Base-by-base conservation (phyloP, 2,888 invertebrate genomes). In the Acronicta aceris region DNA sequence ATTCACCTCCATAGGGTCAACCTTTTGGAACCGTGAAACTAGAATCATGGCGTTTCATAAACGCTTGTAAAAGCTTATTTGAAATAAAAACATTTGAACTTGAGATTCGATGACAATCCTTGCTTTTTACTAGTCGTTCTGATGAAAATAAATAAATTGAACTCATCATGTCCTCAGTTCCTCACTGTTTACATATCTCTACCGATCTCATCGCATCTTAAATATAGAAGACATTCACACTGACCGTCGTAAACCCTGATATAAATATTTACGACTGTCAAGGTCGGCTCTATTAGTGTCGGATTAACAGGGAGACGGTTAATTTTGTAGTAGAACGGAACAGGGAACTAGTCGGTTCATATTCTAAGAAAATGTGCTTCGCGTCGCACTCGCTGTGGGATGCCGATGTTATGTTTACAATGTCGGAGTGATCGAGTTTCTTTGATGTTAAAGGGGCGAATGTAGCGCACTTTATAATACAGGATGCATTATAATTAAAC, bases 201-300 rank as follows among this genome's bases (percentile, higher is more conserved):
- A 48, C 52, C 59, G 71, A 65, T 74, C 64, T 71, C 66, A 69
- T 62, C 66, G 63, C 69, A 71, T 78, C 65, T 81, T 84, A 86
- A 82, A 88, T 82, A 83, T 86, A 86, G 88, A 90, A 90, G 88
- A 87, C 88, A 89, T 90, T 90, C 88, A 90, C 89, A 89, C 84
- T 89, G 88, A 87, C 83, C 88, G 86, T 83, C 86, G 85, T 86
- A 82, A 83, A 82, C 79, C 65, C 78, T 76, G 86, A 83, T 88
- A 86, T 87, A 89, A 88, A 89, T 88, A 86, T 89, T 89, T 88
- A 88, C 82, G 79, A 85, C 78, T 85, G 84, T 84, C 91, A 92
- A 91, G 91, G 91, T 85, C 82, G 77, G 60, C 68, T 80, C 84
- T 86, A 87, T 85, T 86, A 88, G 85, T 72, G 82, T 71, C 73